A percentile compares a stretch with the other conserved stretches of the same genome.
These are phyloP conservation scores for Athalia cordata DNA, from an alignment of 2,888 invertebrate genomes.

Conservation along the genomic window DNA sequence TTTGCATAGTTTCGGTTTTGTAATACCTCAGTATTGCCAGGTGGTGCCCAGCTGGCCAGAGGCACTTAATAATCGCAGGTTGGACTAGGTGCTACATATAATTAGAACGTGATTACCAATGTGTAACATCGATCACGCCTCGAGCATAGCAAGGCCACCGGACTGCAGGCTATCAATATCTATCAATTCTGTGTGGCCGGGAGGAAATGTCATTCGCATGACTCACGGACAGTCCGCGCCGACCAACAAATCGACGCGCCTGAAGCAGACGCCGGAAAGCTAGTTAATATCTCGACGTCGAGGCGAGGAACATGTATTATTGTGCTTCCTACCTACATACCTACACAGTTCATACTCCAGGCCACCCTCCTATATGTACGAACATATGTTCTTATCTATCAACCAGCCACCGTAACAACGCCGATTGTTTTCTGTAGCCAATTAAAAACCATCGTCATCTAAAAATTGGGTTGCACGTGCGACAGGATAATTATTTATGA, in stretches of 20 bases:
- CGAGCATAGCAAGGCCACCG: conserved; percentile 42
- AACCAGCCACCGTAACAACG: neutral
- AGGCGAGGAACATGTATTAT: conserved; percentile 27
- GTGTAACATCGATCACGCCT: conserved; percentile 65
- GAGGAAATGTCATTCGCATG: conserved; percentile 44
- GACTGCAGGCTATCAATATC: conserved; percentile 42
- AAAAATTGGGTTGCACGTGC: neutral
- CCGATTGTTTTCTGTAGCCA: neutral
- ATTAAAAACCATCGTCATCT: neutral
- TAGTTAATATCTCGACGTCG: conserved; percentile 42
- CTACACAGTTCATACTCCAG: no score
- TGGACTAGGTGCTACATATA: conserved; percentile 48
- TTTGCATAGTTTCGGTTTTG: neutral
- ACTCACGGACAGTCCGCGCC: conserved; percentile 39
- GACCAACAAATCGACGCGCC: conserved; percentile 39
- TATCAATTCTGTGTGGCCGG: conserved; percentile 40
- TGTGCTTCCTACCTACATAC: neutral
- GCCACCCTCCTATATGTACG: neutral
- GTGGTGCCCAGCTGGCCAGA: neutral
- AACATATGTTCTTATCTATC: conserved; percentile 1
- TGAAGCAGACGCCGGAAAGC: conserved; percentile 38
- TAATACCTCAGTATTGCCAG: neutral
- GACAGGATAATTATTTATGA: neutral
- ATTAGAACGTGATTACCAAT: conserved; percentile 63
- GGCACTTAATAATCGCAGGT: conserved; percentile 6